Evolutionary conservation across 2,888 invertebrate species (phyloP).

Genomic region (Synergus itoensis): DNA sequence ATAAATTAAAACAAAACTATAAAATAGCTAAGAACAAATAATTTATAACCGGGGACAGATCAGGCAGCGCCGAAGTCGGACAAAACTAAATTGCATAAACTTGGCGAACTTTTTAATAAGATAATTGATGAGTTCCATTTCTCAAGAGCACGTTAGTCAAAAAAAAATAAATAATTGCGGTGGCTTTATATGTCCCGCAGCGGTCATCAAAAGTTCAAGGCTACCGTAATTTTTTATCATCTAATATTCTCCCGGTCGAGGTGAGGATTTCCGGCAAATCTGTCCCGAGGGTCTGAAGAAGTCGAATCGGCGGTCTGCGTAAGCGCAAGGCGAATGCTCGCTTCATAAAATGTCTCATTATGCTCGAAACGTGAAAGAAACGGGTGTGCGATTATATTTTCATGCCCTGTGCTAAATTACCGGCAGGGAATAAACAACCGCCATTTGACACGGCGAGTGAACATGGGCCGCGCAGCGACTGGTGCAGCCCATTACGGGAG

Average conservation of each 20-base stretch:
- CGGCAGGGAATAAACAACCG: constrained; percentile 59
- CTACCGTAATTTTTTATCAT: constrained; percentile 37
- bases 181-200: constrained; percentile 20
- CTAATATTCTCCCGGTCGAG: constrained; percentile 16
- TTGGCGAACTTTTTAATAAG: background rate
- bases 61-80: too few relatives aligned
- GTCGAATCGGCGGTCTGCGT: constrained; percentile 30
- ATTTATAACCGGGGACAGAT: too few relatives aligned
- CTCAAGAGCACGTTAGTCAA: background rate
- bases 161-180: constrained; percentile 11
- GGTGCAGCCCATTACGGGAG: constrained; percentile 51
- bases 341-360: constrained; percentile 45
- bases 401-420: constrained; percentile 57
- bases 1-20: background rate
- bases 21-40: too few relatives aligned
- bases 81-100: background rate
- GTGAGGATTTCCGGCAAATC: constrained; percentile 39
- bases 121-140: background rate
- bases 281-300: constrained; percentile 36
- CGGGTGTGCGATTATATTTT: constrained; percentile 56
- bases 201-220: constrained; percentile 29
- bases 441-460: constrained; percentile 58
- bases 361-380: constrained; percentile 49
- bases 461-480: constrained; percentile 47
- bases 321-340: constrained; percentile 34